These are phyloP conservation scores for Lepus americanus DNA, from an alignment of 2,113 vertebrate species.

Conservation along the genomic window DNA sequence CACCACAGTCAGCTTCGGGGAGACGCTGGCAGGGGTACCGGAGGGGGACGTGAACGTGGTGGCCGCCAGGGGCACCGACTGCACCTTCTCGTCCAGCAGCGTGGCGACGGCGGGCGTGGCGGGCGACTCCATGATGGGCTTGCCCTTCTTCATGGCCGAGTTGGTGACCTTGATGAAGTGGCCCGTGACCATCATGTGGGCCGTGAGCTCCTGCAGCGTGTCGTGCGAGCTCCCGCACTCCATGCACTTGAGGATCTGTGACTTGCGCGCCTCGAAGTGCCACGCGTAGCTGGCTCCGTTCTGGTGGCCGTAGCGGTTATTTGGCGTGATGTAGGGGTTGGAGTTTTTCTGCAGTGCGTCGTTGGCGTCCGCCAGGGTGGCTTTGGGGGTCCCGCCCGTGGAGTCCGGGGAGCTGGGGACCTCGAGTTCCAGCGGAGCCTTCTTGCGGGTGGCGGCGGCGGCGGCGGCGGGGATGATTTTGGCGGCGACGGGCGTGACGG, in stretches of 20 bases:
- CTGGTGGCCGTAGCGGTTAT: conserved; percentile 98
- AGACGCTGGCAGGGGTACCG: conserved; percentile 92
- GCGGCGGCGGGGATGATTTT: conserved; percentile 92
- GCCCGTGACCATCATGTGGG: conserved; percentile 99
- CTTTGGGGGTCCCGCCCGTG: conserved; percentile 94
- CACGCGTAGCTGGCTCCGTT: conserved; percentile 99
- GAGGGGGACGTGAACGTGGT: conserved; percentile 96
- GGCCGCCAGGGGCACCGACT: conserved; percentile 97
- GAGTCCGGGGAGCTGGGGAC: conserved; percentile 98
- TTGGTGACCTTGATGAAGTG: conserved; percentile 99
- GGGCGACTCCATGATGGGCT: conserved; percentile 94
- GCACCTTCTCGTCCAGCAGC: conserved; percentile 94
- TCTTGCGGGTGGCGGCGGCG: conserved; percentile 91
- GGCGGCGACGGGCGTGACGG: conserved; percentile 96
- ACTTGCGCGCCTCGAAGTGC: conserved; percentile 99
- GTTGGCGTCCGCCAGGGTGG: conserved; percentile 88
- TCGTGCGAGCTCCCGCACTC: conserved; percentile 99
- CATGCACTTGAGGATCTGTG: conserved; percentile 99
- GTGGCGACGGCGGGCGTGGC: conserved; percentile 87
- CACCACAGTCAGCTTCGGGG: conserved; percentile 91
- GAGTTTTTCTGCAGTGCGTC: conserved; percentile 94
- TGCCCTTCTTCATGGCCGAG: conserved; percentile 99
- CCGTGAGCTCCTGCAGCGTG: conserved; percentile 97
- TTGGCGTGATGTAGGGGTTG: conserved; percentile 97
- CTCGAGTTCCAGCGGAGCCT: conserved; percentile 94